These are phyloP conservation scores for Sialia sialis DNA, from an alignment of 2,113 vertebrate species.

Conservation along the genomic window DNA sequence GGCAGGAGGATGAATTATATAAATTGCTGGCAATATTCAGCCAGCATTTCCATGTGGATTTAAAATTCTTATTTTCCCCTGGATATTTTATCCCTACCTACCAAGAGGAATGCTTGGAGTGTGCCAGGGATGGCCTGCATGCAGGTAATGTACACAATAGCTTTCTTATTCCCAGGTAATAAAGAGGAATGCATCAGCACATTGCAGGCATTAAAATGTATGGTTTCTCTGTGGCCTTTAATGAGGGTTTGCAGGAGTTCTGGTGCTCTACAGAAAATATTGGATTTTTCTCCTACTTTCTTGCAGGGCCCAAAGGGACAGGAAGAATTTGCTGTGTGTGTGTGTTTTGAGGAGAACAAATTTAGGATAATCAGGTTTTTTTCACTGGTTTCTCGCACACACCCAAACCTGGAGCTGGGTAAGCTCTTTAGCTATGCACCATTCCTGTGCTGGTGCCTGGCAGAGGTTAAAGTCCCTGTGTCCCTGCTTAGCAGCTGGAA, in stretches of 20 bases:
- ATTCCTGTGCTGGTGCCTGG: not conserved
- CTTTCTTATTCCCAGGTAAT: constrained; percentile 23
- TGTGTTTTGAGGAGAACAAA: not conserved
- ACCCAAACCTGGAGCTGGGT: not conserved
- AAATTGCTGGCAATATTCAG: not conserved
- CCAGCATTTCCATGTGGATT: not conserved
- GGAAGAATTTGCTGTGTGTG: not conserved
- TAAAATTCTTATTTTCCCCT: not conserved
- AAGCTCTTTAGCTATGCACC: not conserved
- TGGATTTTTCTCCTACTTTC: not conserved
- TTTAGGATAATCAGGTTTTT: not conserved
- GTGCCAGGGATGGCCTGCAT: not conserved
- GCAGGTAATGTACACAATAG: not conserved
- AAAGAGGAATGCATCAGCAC: constrained; percentile 8
- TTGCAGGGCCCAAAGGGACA: not conserved
- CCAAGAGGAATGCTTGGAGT: not conserved
- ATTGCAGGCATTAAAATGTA: constrained; percentile 28
- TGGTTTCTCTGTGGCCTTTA: constrained; percentile 15
- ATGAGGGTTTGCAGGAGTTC: constrained; percentile 5
- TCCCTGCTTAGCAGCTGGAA: not conserved
- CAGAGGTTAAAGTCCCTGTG: not conserved
- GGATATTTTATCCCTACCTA: not conserved
- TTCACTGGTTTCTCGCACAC: not conserved
- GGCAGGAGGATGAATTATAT: not conserved
- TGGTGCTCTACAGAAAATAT: not conserved